Base-by-base conservation (phyloP, 2,797 vertebrate genomes). In the Gouania willdenowi region DNA sequence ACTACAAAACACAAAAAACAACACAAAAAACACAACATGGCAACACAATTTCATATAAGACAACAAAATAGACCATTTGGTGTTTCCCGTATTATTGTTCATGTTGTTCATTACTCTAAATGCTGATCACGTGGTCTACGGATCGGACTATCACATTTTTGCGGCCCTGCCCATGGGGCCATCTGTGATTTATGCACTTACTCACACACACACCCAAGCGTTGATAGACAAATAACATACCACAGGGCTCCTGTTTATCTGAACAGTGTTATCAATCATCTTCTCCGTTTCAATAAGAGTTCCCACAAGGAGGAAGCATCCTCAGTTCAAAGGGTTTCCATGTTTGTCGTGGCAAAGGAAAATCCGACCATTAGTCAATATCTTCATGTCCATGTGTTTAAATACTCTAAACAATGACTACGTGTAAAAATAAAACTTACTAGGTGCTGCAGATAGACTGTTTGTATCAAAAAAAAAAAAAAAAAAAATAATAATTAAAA, bases 231-330 rank as follows among this genome's bases (percentile, higher is more conserved):
- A 19, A 63, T 66, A 68, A 12, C 72, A 62, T 18, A 39, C 41
- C 12, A 9, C 33, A 37, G 63, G 35, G 59, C 53, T 60, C 55
- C 6, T 55, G 58, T 60, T 58, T 41, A 66, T 75, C 47, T 54
- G 58, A 67, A 71, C 56, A 56, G 50, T 51, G 37, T 66, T 63
- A 83, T 84, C 72, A 79, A 83, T 82, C 73, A 71, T 71, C 27
- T 49, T 44, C 29, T 79, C 54, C 57, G 42, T 75, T 42, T 41
- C 50, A 51, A 46, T 65, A 68, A 25, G 25, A 26, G 14, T 27
- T 36, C 45, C 52, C 51, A 23, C 42, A 33, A 64, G 62, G 58
- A 70, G 55, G 53, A 38, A 60, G 42, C 25, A 56, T 62, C 69
- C 49, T 60, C 41, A 65, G 42, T 55, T 44, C 43, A 30, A 80